phyloP scores from a whole-genome alignment of 2,797 vertebrate genomes.

The Amazonetta brasiliensis region DNA sequence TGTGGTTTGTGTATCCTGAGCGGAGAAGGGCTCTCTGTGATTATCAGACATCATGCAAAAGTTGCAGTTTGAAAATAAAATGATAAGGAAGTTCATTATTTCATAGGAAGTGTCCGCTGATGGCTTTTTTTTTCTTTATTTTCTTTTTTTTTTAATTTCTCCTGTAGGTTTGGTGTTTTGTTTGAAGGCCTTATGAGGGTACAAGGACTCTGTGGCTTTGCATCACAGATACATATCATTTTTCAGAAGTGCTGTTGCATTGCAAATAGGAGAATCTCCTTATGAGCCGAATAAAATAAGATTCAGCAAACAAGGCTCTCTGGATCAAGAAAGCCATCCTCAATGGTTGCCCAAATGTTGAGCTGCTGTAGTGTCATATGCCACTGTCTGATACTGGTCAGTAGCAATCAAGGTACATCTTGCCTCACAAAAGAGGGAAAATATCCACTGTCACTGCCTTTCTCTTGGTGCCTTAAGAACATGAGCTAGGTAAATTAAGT shows the following conservation, averaged over 20 bases:
- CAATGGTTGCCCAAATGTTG: not conserved
- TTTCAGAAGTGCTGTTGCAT: not conserved
- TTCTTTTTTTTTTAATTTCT: not conserved
- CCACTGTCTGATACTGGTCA: not conserved
- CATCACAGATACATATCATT: not conserved
- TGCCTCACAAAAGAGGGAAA: not conserved
- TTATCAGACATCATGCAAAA: slow-evolving; percentile 70
- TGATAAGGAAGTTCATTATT: slow-evolving; percentile 69
- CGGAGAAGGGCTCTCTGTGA: slow-evolving; percentile 68
- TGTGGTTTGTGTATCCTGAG: slow-evolving; percentile 86
- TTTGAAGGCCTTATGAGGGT: not conserved
- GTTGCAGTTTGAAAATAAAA: slow-evolving; percentile 41
- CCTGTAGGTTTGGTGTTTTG: not conserved
- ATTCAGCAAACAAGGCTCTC: not conserved
- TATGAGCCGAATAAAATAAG: not conserved
- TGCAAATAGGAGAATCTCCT: not conserved
- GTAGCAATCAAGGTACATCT: not conserved
- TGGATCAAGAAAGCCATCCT: not conserved
- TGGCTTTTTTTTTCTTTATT: not conserved
- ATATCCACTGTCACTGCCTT: not conserved
- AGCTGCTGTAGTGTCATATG: not conserved
- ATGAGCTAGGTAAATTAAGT: not conserved
- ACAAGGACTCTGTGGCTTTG: not conserved
- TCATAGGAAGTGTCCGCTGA: slow-evolving; percentile 45
- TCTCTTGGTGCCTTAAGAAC: not conserved